Evolutionary conservation across 2,888 invertebrate genomes (phyloP), one percentile per base, ranked within the genome.

Genomic region (Phortica okadai): DNA sequence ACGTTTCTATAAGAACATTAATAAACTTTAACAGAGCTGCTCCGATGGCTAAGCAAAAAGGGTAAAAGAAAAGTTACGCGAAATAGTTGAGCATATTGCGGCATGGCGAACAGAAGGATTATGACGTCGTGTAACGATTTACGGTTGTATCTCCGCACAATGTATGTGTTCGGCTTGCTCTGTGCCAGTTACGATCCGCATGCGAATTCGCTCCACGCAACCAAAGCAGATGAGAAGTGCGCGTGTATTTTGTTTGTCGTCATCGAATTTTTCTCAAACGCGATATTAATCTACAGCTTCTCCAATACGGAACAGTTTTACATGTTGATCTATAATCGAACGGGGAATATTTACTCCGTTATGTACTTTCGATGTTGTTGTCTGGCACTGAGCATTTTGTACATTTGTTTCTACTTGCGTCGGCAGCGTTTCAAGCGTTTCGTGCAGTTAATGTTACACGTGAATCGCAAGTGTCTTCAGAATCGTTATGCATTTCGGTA

Each of bases 271-370:
- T 41, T 33, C 0, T 11, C 69, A 7, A 8, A 78, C 0, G 69
- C 14, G 6, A 67, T 79, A 59, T 78, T 84, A 5, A 11, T 56
- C 1, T 82, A 73, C 11, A 77, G 76, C 0, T 67, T 76, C 59
- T 2, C 78, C 14, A n/a, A 76, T 1, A 76, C 84, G 3, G 45
- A 79, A 0, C 16, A 54, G 0, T 74, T 85, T 1, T 76, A 78
- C 11, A 58, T 80, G 8, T 0, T 0, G 1, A 2, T 80, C 6
- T 80, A 85, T 58, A 86, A 81, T 54, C 25, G 76, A 7, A 85
- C 85, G 1, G 86, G 86, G 10, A 85, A 85, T 66, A 74, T 79
- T 21, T 83, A 84, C 25, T 85, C 85, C 16, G 56, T 72, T 0
- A 6, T 82, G 8, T 83, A 77, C 44, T 25, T 85, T 54, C 77